Evolutionary conservation across 2,113 vertebrate genomes (phyloP), one percentile per base, ranked within the genome.

Genomic region (Mobula hypostoma): DNA sequence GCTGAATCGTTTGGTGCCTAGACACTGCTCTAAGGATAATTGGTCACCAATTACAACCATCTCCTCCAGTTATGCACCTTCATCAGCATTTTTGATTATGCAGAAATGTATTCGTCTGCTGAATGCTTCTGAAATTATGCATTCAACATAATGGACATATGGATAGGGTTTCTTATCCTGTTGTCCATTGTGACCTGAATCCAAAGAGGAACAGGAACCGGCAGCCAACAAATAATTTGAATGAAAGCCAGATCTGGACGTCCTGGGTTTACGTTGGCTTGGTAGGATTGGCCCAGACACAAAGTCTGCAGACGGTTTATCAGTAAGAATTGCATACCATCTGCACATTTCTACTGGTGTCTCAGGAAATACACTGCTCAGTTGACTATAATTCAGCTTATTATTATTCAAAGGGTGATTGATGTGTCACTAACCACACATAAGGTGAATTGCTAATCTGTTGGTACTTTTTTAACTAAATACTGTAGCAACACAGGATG

Each of bases 291-390:
- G 85, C 61, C 29, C 56, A 63, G 58, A 63, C 58, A 66, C 85
- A 88, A 88, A 63, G 85, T 15, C 58, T 61, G 32, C 85, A 88
- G 85, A 88, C 66, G 85, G 85, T 88, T 88, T 88, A 32, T 88
- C 85, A 90, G 85, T 90, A 32, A 66, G 85, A 66, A 32, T 32
- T 32, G 1, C 85, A 88, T 32, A 7, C 58, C 61, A 90, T 66
- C 85, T 90, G 85, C 58, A 61, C 27, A 12, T 0, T 9, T 32
- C 5, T 29, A 6, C 56, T 61, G 85, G 27, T 88, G 58, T 27
- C 85, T 90, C 61, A 90, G 85, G 14, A 90, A 32, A 19, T 66
- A n/a, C 63, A 66, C 8, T 90, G 61, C 29, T 90, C 68, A 66
- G 29, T 32, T 68, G 15, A 32, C 29, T 17, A 19, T 32, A 6